phyloP scores from a whole-genome alignment of 2,797 vertebrate genomes.

The Carduelis carduelis region DNA sequence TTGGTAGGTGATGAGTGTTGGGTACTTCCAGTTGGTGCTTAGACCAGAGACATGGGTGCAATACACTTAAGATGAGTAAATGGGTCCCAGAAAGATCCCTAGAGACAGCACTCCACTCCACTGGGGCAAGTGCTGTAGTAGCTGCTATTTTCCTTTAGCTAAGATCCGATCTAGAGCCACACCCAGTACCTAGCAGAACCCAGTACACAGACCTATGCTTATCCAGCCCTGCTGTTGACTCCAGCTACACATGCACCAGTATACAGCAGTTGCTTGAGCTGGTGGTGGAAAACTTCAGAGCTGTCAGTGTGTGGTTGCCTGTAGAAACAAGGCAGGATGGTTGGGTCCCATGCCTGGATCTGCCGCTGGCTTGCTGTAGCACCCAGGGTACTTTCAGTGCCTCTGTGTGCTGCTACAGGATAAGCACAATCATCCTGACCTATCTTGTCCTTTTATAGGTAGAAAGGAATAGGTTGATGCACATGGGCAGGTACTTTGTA shows the following conservation, averaged over 20 bases:
- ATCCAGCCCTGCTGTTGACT: background rate
- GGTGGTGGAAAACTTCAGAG: background rate
- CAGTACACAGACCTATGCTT: background rate
- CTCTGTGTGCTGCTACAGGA: background rate
- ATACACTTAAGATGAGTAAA: background rate
- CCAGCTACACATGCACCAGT: background rate
- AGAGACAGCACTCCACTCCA: background rate
- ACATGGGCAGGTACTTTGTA: background rate
- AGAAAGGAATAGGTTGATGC: background rate
- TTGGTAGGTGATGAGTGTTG: background rate
- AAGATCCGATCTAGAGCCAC: fast-evolving
- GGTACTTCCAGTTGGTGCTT: background rate
- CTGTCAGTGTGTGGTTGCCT: fast-evolving
- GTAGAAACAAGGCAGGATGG: background rate
- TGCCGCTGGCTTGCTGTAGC: background rate
- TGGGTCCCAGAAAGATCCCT: background rate
- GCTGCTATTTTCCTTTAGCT: background rate
- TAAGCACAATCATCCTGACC: background rate
- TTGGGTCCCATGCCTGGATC: background rate
- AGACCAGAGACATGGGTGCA: background rate
- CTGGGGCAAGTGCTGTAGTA: background rate
- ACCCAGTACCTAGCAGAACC: background rate
- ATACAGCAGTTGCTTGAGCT: background rate
- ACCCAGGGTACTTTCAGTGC: background rate
- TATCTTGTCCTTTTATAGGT: background rate